A percentile compares a stretch with the other conserved stretches of the same genome.
phyloP scores from a whole-genome alignment of 2,797 vertebrate species.

The Astyanax mexicanus region DNA sequence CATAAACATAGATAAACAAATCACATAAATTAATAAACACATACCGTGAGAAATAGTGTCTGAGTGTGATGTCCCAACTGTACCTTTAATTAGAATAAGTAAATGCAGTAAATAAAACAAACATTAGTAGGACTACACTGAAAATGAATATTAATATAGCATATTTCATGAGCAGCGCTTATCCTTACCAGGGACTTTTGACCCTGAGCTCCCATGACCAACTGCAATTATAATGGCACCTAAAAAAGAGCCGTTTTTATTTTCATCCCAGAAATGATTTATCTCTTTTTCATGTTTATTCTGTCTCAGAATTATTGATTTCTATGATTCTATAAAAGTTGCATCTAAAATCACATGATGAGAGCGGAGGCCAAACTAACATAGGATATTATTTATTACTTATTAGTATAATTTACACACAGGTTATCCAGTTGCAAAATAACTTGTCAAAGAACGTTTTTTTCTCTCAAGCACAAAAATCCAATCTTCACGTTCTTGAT shows the following conservation, averaged over 20 bases:
- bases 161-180: no score
- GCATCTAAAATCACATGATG: no score
- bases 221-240: slow-evolving; percentile 55
- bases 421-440: no score
- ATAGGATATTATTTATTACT: no score
- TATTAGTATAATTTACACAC: no score
- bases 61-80: slow-evolving; percentile 38
- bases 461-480: no score
- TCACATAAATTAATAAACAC: neutral
- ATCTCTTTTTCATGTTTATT: no score
- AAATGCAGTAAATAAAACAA: slow-evolving; percentile 7
- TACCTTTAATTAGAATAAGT: slow-evolving; percentile 47
- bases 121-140: neutral
- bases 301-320: no score
- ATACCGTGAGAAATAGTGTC: slow-evolving; percentile 51
- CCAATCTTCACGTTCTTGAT: no score
- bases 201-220: slow-evolving; percentile 57
- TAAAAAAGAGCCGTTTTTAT: slow-evolving; percentile 1
- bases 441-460: no score
- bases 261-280: neutral
- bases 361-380: no score
- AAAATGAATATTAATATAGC: neutral
- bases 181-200: slow-evolving; percentile 61
- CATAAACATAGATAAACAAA: neutral
- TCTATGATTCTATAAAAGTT: no score